phyloP scores from a whole-genome alignment of 2,113 vertebrate genomes.

The Heterotilapia buettikoferi region DNA sequence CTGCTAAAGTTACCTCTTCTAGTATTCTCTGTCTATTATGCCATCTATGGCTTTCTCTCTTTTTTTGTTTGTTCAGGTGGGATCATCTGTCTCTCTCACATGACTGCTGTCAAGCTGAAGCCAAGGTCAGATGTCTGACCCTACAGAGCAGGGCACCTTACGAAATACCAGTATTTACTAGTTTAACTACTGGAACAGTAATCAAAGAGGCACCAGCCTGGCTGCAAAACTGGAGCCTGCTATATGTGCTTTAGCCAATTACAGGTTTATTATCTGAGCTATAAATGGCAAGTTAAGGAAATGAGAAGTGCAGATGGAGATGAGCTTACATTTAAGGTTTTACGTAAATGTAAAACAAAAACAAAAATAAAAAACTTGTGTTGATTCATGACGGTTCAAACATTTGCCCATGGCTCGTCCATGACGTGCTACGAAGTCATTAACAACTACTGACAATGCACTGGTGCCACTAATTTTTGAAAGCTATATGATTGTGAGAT shows the following conservation, averaged over 20 bases:
- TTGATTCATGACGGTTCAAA: neutral
- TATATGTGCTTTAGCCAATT: neutral
- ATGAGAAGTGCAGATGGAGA: conserved; percentile 23
- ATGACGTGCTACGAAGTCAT: neutral
- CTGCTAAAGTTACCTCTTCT: conserved; percentile 10
- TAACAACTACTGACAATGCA: neutral
- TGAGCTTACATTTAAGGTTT: neutral
- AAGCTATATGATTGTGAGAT: neutral
- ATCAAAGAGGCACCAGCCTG: conserved; percentile 35
- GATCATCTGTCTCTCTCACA: neutral
- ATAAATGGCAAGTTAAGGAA: conserved; percentile 39
- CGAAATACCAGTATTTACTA: neutral
- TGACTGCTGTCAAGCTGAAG: conserved; percentile 11
- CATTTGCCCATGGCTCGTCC: neutral
- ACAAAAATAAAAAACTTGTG: neutral
- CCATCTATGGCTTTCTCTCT: neutral
- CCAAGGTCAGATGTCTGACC: conserved; percentile 36
- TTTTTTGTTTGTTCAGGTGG: neutral
- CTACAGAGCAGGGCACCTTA: conserved; percentile 38
- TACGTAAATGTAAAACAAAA: neutral
- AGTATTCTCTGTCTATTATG: conserved; percentile 7
- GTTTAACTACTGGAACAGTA: conserved; percentile 36
- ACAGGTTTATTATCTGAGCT: conserved; percentile 23
- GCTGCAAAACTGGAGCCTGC: neutral
- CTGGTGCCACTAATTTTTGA: neutral